A percentile compares a stretch with the other conserved stretches of the same genome.
phyloP scores from a whole-genome alignment of 2,797 vertebrate species.

The Allobates femoralis region DNA sequence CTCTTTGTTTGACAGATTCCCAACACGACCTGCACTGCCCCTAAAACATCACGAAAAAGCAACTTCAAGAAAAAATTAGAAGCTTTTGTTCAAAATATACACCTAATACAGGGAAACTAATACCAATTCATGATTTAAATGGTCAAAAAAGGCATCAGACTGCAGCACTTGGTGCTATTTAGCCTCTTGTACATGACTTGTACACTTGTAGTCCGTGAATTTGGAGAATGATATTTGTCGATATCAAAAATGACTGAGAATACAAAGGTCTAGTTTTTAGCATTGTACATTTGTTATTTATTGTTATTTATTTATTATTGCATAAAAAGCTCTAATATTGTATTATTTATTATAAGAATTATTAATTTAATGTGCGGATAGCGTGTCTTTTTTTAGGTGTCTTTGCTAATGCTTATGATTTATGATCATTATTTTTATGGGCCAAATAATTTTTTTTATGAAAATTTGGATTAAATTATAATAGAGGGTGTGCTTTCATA shows the following conservation, averaged over 20 bases:
- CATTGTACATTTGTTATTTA: background rate
- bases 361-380: background rate
- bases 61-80: background rate
- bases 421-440: no score
- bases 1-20: slow-evolving; percentile 2
- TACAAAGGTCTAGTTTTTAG: background rate
- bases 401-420: no score
- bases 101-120: background rate
- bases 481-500: no score
- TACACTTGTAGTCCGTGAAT: background rate
- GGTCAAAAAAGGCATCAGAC: no score
- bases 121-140: no score
- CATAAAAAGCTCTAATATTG: background rate
- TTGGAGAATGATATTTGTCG: background rate
- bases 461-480: no score
- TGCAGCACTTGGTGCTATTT: no score
- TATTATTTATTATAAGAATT: background rate
- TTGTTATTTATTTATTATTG: background rate
- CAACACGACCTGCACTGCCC: background rate
- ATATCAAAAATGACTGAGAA: background rate
- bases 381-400: background rate
- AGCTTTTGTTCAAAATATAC: background rate
- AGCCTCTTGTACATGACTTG: no score
- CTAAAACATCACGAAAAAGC: background rate
- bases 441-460: no score